Percentiles rank a stretch among this genome's conserved stretches.
phyloP scores from a whole-genome alignment of 1,140 invertebrate genomes.

The Lordiphosa clarofinis region DNA sequence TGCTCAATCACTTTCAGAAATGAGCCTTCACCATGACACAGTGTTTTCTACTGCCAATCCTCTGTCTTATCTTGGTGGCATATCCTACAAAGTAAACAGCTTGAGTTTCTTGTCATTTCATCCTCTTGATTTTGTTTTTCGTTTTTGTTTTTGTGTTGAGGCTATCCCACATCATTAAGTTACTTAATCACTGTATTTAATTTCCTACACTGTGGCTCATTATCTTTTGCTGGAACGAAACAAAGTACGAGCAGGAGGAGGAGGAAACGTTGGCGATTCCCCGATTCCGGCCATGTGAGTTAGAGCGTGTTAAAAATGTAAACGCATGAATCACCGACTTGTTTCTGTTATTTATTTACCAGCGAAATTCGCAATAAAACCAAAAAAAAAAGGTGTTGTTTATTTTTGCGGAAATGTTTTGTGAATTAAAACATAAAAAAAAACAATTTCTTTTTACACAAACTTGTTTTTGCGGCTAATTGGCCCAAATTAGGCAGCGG shows the following conservation, averaged over 20 bases:
- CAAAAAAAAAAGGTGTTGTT: constrained; percentile 3
- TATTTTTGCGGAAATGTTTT: constrained; percentile 69
- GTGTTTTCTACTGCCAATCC: too few relatives aligned
- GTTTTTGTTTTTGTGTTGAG: constrained; percentile 6
- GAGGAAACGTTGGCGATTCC: constrained; percentile 15
- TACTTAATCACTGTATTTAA: constrained; percentile 77
- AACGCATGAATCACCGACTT: constrained; percentile 67
- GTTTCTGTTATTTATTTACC: constrained; percentile 43
- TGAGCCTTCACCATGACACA: too few relatives aligned
- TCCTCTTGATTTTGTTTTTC: not conserved
- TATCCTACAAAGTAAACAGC: constrained; percentile 1
- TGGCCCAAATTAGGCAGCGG: too few relatives aligned
- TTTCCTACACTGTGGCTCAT: constrained; percentile 65
- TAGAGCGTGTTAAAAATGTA: constrained; percentile 61
- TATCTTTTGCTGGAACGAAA: constrained; percentile 45
- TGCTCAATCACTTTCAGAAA: too few relatives aligned
- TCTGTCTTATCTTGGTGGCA: not conserved
- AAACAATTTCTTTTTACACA: too few relatives aligned
- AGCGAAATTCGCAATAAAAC: too few relatives aligned
- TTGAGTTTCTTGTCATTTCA: constrained; percentile 5
- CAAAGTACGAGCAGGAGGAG: constrained; percentile 26
- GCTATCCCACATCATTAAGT: constrained; percentile 73
- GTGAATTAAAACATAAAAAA: constrained; percentile 1
- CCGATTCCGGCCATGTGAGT: constrained; percentile 47
- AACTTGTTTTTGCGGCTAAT: too few relatives aligned